Conservation (phyloP, 2,797 vertebrate genomes). For the Austrolebias charrua region DNA sequence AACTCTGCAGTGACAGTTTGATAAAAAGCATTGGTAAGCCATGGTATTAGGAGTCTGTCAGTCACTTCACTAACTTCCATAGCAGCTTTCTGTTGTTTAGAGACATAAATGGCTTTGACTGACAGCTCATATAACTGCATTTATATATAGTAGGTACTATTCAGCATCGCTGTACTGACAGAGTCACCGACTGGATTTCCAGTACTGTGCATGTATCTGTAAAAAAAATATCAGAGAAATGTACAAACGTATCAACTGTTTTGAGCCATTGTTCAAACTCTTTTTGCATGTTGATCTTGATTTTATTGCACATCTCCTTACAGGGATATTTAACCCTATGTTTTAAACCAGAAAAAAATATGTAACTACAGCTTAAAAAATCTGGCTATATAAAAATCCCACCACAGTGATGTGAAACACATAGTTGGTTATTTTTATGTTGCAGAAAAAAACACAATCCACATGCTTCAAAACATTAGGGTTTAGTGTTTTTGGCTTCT, state of each 20-base stretch:
- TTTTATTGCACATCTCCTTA: neutral
- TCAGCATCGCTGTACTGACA: neutral
- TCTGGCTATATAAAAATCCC: neutral
- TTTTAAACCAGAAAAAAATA: too few species aligned
- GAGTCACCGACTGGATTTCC: neutral
- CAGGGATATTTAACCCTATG: too few species aligned
- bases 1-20: neutral
- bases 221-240: neutral
- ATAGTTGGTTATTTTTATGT: slow-evolving; percentile 23
- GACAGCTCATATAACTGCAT: neutral
- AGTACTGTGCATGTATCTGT: neutral
- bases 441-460: slow-evolving; percentile 28
- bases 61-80: neutral
- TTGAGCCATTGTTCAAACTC: neutral
- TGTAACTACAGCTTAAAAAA: too few species aligned
- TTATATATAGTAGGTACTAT: neutral
- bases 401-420: neutral
- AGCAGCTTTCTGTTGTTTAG: neutral
- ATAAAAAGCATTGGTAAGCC: neutral
- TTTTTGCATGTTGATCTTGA: neutral
- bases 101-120: neutral
- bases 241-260: neutral
- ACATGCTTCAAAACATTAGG: slow-evolving; percentile 15
- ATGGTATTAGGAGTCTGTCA: neutral
- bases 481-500: slow-evolving; percentile 2